Evolutionary conservation across 2,797 vertebrate species (phyloP), one percentile per base, ranked within the genome.

Genomic region (Meriones psammophilus): DNA sequence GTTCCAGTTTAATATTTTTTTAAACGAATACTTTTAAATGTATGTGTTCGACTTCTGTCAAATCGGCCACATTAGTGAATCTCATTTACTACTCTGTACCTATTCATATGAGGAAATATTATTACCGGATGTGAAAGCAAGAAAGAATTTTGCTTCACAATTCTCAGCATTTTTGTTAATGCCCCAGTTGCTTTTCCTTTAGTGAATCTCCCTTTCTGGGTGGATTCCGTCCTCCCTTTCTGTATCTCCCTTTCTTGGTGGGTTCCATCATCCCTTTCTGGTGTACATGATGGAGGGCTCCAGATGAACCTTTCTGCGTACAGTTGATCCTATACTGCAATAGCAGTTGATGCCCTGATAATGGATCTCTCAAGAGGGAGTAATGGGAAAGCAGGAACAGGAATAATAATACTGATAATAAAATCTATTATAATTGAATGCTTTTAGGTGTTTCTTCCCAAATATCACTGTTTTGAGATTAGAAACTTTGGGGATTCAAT

Each of bases 391-490:
- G 26, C 60, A 20, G 42, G 42, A 22, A 54, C 58, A 26, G 69
- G 68, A 26, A 80, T 39, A 66, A 66, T 33, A n/a, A 58, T 54
- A 39, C 74, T 80, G 26, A 6, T 39, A 20, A 33, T 76, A 68
- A 50, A 71, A 64, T 50, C 30, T 83, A 28, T 86, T 50, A 50
- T 85, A 84, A 50, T 36, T 36, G 36, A 62, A 73, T 76, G 12
- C 39, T 84, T 10, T 64, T 89, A 42, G 6, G 64, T 89, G 64
- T 42, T 76, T 50, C 42, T 58, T 80, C 42, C 83, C 22, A 88
- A 66, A 54, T 91, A 89, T 71, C 87, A 88, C 50, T 85, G 76
- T 90, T 18, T 77, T 62, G 71, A 92, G 39, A 95, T 33, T 89
- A 14, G 20, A 78, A 20, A 10, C 58, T 79, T 93, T 95, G 79